A percentile compares a stretch with the other conserved stretches of the same genome.
phyloP scores from a whole-genome alignment of 2,797 vertebrate species.

The Carduelis carduelis region DNA sequence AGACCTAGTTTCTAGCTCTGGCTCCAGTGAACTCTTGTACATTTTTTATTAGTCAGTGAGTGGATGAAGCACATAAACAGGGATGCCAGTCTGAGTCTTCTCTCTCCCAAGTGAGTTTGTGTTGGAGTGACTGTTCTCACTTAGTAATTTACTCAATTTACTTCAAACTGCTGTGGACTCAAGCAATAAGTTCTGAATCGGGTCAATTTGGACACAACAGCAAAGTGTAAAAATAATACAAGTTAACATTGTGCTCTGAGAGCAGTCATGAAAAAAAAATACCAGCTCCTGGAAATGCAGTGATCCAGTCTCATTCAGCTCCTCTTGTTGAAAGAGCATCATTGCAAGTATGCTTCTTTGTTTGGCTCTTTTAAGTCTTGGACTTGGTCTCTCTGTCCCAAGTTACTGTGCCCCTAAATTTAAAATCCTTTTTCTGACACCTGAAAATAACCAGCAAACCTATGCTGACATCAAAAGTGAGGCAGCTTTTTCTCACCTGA shows the following conservation, averaged over 20 bases:
- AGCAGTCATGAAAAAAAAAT: neutral
- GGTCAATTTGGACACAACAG: neutral
- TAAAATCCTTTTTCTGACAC: neutral
- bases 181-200: neutral
- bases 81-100: neutral
- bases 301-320: neutral
- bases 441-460: neutral
- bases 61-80: neutral
- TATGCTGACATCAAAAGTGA: neutral
- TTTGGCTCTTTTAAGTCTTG: neutral
- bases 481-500: constrained; percentile 13
- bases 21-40: neutral
- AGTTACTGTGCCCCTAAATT: neutral
- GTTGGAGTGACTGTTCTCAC: neutral
- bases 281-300: neutral
- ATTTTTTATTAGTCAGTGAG: neutral
- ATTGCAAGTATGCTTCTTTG: neutral
- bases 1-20: neutral
- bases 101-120: neutral
- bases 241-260: neutral
- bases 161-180: neutral
- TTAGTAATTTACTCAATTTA: neutral
- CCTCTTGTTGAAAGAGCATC: neutral
- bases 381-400: neutral
- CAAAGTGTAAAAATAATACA: neutral